Evolutionary conservation across 2,113 vertebrate genomes (phyloP).

Genomic region (Dipodomys stephensi): DNA sequence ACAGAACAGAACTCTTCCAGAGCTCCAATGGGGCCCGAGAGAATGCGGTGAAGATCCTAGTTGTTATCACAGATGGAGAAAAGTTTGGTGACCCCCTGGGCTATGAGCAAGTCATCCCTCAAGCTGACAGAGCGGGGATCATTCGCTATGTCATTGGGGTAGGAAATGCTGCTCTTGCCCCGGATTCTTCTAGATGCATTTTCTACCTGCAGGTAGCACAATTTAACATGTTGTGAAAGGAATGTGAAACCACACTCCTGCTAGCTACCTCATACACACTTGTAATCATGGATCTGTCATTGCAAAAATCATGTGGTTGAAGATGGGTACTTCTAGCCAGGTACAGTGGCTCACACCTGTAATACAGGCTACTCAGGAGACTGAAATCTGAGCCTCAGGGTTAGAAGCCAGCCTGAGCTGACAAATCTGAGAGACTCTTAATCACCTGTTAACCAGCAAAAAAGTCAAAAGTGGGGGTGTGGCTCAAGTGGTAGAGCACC

Average conservation of each 20-base stretch:
- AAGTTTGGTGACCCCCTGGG: slow-evolving; percentile 41
- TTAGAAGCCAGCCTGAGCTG: too few relatives aligned
- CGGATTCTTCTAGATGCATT: neutral
- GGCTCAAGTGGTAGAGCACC: too few relatives aligned
- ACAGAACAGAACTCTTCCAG: slow-evolving; percentile 82
- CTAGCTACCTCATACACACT: neutral
- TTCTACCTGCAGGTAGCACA: neutral
- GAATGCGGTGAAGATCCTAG: slow-evolving; percentile 82
- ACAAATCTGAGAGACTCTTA: too few relatives aligned
- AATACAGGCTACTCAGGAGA: too few relatives aligned
- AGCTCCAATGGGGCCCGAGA: slow-evolving; percentile 68
- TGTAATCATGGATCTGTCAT: neutral
- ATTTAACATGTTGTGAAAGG: neutral
- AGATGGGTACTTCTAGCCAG: too few relatives aligned
- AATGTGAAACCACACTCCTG: neutral
- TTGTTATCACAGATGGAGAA: slow-evolving; percentile 88
- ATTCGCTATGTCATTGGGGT: slow-evolving; percentile 88
- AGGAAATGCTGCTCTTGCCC: slow-evolving; percentile 11
- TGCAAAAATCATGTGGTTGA: neutral
- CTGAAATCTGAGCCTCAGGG: too few relatives aligned
- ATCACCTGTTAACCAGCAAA: too few relatives aligned
- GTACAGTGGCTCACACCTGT: too few relatives aligned
- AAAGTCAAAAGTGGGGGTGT: too few relatives aligned
- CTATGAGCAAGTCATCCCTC: slow-evolving; percentile 76
- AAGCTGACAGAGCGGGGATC: slow-evolving; percentile 74